These are phyloP conservation scores for Phallusia fumigata DNA, from an alignment of 23 tunicate species.

Conservation along the genomic window DNA sequence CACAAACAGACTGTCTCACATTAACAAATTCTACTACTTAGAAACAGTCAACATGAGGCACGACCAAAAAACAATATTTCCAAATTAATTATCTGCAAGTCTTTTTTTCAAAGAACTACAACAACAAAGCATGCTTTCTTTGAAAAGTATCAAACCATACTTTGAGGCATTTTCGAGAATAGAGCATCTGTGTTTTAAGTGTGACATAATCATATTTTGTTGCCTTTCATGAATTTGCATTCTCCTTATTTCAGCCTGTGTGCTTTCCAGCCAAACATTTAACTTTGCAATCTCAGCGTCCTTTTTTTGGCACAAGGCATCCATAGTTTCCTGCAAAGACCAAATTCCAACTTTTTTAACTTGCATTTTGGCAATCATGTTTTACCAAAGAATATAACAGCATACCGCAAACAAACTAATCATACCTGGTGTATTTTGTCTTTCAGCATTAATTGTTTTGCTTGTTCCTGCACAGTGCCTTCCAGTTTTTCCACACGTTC, in stretches of 20 bases:
- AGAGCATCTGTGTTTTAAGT: slow-evolving; percentile 24
- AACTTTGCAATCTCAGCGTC: slow-evolving; percentile 51
- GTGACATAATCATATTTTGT: slow-evolving; percentile 32
- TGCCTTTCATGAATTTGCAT: slow-evolving; percentile 17
- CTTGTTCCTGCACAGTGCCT: slow-evolving; percentile 28
- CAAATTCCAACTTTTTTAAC: too few relatives aligned
- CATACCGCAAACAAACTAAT: too few relatives aligned
- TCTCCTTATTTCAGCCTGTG: slow-evolving; percentile 52
- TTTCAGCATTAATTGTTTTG: slow-evolving; percentile 26
- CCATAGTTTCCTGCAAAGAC: slow-evolving; percentile 27
- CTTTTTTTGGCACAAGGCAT: slow-evolving; percentile 21
- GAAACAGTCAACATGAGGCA: too few relatives aligned
- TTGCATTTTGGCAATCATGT: too few relatives aligned
- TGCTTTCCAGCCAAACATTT: slow-evolving; percentile 50
- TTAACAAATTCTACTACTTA: too few relatives aligned
- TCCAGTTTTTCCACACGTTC: slow-evolving; percentile 39
- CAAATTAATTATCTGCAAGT: too few relatives aligned
- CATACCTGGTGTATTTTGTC: slow-evolving; percentile 39
- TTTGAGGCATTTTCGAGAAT: slow-evolving; percentile 35
- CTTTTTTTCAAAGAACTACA: too few relatives aligned
- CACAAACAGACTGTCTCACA: too few relatives aligned
- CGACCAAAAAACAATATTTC: too few relatives aligned
- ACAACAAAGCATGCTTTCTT: too few relatives aligned
- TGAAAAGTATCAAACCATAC: too few relatives aligned
- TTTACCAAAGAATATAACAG: background rate